These are phyloP conservation scores for Ennomos quercinarius DNA, from an alignment of 2,888 invertebrate species.

Conservation along the genomic window DNA sequence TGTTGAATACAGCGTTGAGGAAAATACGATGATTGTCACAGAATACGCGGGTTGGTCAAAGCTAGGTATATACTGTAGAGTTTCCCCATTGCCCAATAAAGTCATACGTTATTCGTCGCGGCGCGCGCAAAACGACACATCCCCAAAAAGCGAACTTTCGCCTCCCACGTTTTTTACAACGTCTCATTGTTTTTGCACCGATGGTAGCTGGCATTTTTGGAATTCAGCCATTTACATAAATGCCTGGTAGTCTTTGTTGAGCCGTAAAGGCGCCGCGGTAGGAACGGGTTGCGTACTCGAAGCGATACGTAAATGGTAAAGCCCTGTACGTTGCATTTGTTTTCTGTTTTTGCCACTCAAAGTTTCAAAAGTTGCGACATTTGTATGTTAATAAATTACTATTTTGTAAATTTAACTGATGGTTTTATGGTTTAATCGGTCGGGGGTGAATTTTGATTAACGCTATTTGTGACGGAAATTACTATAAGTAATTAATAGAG, in stretches of 20 bases:
- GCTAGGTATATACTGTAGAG: constrained; percentile 20
- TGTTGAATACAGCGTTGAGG: too few relatives aligned
- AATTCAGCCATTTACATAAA: constrained; percentile 83
- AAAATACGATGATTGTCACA: neutral
- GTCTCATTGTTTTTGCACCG: constrained; percentile 73
- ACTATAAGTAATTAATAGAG: too few relatives aligned
- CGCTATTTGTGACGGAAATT: too few relatives aligned
- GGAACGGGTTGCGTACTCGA: constrained; percentile 50
- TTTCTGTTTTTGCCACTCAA: constrained; percentile 55
- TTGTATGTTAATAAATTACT: constrained; percentile 49
- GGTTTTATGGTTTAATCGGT: constrained; percentile 37
- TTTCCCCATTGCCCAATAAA: constrained; percentile 45
- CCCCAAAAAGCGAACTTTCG: constrained; percentile 77
- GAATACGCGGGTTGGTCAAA: constrained; percentile 45
- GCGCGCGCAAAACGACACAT: constrained; percentile 60
- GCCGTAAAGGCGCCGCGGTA: constrained; percentile 78
- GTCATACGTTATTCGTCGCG: constrained; percentile 48
- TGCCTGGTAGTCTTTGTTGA: constrained; percentile 76
- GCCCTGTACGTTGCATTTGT: constrained; percentile 50
- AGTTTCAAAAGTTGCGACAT: constrained; percentile 55
- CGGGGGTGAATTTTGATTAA: neutral
- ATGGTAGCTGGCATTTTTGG: constrained; percentile 75
- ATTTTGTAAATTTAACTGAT: constrained; percentile 33
- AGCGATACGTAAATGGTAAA: constrained; percentile 55
- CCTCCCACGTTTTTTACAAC: constrained; percentile 69